A percentile compares a stretch with the other conserved stretches of the same genome.
Conservation (phyloP, 2,113 vertebrate genomes). For the Crocuta crocuta region DNA sequence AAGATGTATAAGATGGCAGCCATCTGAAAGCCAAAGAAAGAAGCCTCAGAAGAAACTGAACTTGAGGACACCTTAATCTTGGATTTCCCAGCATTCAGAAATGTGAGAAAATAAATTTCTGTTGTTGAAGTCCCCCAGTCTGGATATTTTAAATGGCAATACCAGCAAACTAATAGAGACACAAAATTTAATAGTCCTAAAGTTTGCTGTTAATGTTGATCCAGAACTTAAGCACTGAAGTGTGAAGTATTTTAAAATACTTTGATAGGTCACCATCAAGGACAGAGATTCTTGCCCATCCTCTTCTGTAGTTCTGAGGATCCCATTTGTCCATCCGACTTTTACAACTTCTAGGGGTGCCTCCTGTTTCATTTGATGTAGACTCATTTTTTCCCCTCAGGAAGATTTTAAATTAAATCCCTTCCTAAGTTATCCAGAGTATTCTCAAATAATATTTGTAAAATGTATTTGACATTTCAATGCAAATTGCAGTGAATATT, state of each 20-base stretch:
- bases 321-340: constrained; percentile 36
- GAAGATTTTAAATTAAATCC: constrained; percentile 76
- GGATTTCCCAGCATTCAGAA: background rate
- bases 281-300: background rate
- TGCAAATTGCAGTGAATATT: constrained; percentile 77
- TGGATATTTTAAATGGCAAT: background rate
- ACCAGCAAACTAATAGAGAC: background rate
- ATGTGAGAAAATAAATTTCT: background rate
- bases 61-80: background rate
- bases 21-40: background rate
- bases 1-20: background rate
- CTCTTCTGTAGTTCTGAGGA: constrained; percentile 49
- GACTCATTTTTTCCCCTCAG: constrained; percentile 57
- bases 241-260: constrained; percentile 5
- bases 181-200: background rate
- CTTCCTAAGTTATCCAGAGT: constrained; percentile 53
- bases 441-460: constrained; percentile 72
- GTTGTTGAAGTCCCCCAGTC: background rate
- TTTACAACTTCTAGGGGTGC: constrained; percentile 64
- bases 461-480: constrained; percentile 72
- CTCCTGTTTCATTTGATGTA: constrained; percentile 15
- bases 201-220: background rate
- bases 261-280: background rate
- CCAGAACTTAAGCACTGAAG: background rate
- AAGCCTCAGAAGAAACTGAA: background rate